phyloP scores from a whole-genome alignment of 2,113 vertebrate genomes.

The Rhombomys opimus region DNA sequence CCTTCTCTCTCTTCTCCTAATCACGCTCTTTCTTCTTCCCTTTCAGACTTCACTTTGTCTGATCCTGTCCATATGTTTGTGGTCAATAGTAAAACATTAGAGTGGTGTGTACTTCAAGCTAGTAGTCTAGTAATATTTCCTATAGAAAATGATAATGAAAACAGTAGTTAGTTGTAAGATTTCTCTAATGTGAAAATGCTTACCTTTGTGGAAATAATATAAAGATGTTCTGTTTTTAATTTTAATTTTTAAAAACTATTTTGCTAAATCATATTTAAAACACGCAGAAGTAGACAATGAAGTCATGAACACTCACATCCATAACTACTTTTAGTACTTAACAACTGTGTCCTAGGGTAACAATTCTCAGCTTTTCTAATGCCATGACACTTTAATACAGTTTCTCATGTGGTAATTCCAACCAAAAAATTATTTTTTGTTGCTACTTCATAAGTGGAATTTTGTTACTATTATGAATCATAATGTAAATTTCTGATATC shows the following conservation, averaged over 20 bases:
- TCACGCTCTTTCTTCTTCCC: background rate
- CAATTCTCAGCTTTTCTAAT: background rate
- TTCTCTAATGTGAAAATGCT: background rate
- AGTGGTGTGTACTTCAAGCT: background rate
- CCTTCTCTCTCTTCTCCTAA: background rate
- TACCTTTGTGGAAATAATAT: background rate
- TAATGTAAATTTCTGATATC: background rate
- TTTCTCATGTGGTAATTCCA: background rate
- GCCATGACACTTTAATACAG: background rate
- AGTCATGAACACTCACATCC: background rate
- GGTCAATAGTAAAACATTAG: background rate
- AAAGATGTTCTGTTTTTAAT: background rate
- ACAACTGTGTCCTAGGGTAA: background rate
- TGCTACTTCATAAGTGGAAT: background rate
- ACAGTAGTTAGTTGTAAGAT: background rate
- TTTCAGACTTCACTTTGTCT: background rate
- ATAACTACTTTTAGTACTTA: background rate
- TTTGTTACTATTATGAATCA: background rate
- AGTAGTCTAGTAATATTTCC: background rate
- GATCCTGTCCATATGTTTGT: background rate
- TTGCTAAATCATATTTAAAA: background rate
- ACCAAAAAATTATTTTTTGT: background rate
- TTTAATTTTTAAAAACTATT: background rate
- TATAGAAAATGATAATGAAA: background rate
- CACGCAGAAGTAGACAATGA: background rate